Percentiles rank a stretch among this genome's conserved stretches.
phyloP scores from a whole-genome alignment of 2,113 vertebrate species.

The Myrmophylax atrothorax region DNA sequence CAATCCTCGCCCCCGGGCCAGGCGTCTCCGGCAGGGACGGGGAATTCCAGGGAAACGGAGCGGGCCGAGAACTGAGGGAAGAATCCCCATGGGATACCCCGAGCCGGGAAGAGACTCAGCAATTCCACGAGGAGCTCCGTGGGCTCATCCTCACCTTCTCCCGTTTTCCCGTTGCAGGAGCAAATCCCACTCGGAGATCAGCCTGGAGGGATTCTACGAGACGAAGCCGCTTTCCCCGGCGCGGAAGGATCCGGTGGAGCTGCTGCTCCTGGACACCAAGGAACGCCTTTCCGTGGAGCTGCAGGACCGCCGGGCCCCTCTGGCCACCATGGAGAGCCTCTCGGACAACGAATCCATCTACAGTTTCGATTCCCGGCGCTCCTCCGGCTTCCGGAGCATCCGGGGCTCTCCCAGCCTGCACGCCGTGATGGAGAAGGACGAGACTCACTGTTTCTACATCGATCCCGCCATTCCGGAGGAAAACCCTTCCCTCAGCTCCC shows the following conservation, averaged over 20 bases:
- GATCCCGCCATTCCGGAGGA: constrained; percentile 94
- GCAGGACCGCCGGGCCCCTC: constrained; percentile 90
- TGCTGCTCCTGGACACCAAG: constrained; percentile 91
- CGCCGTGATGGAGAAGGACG: constrained; percentile 85
- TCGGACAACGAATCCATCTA: constrained; percentile 96
- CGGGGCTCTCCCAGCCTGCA: constrained; percentile 94
- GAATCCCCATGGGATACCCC: not conserved
- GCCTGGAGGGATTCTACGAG: constrained; percentile 94
- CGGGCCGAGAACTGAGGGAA: not conserved
- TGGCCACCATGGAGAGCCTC: constrained; percentile 96
- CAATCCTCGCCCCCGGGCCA: not conserved
- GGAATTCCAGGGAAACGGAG: not conserved
- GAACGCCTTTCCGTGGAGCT: constrained; percentile 91
- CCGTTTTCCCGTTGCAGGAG: constrained; percentile 78
- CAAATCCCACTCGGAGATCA: constrained; percentile 94
- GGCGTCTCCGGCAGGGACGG: not conserved
- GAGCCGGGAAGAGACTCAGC: not conserved
- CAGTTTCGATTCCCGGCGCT: constrained; percentile 95
- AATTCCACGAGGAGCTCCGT: not conserved
- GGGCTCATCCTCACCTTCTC: not conserved
- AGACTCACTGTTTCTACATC: constrained; percentile 87
- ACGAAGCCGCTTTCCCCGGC: constrained; percentile 81
- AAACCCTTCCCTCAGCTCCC: constrained; percentile 95
- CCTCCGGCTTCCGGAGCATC: constrained; percentile 89
- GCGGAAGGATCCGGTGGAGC: constrained; percentile 85